Percentiles rank a stretch among this genome's conserved stretches.
Conservation (phyloP, 2,113 vertebrate genomes). For the Indicator indicator region DNA sequence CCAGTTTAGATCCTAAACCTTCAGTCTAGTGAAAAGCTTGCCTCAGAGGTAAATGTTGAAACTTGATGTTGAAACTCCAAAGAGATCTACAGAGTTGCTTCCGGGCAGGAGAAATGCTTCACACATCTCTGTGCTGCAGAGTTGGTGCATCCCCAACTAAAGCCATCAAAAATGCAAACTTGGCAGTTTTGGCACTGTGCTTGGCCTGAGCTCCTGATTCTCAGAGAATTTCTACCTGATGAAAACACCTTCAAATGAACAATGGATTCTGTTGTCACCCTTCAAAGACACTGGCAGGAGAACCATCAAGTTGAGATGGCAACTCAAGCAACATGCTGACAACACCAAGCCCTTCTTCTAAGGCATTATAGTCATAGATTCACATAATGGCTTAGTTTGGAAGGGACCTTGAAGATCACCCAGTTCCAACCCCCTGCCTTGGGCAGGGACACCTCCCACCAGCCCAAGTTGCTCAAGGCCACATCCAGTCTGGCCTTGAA, state of each 20-base stretch:
- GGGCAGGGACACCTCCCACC: no score
- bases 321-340: rapidly evolving
- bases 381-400: no score
- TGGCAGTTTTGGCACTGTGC: background rate
- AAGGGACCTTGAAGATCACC: no score
- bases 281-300: background rate
- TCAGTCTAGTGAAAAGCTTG: background rate
- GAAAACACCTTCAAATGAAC: background rate
- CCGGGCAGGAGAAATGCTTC: background rate
- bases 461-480: no score
- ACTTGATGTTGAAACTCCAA: background rate
- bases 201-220: background rate
- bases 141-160: background rate
- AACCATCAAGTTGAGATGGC: background rate
- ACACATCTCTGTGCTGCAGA: background rate
- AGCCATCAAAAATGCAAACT: rapidly evolving
- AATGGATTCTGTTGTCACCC: rapidly evolving
- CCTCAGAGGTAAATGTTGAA: background rate
- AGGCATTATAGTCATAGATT: background rate
- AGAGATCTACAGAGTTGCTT: background rate
- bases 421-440: no score
- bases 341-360: background rate
- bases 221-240: background rate
- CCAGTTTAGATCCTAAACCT: background rate
- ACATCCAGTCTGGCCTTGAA: no score